phyloP scores from a whole-genome alignment of 2,888 invertebrate species.

The Blastobasis adustella region DNA sequence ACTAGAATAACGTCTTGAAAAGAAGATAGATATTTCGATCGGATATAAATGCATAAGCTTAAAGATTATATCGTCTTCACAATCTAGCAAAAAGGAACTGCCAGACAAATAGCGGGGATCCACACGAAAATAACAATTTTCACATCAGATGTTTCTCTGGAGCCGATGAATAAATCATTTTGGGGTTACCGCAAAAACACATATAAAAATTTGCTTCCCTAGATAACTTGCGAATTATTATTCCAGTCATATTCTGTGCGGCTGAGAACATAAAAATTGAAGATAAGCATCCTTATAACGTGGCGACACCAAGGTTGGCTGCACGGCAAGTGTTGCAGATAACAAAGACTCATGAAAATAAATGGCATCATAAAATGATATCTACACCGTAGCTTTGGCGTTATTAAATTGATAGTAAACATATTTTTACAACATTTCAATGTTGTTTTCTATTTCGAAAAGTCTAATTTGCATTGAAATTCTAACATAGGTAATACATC shows the following conservation, averaged over 20 bases:
- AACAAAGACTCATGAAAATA: neutral
- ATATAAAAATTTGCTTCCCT: neutral
- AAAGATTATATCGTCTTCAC: neutral
- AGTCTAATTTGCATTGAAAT: too few species aligned
- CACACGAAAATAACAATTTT: slow-evolving; percentile 4
- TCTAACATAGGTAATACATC: too few species aligned
- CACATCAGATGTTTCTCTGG: slow-evolving; percentile 2
- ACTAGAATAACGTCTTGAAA: too few species aligned
- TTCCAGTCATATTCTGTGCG: slow-evolving; percentile 8
- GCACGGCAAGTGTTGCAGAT: neutral
- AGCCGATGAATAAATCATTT: slow-evolving; percentile 8
- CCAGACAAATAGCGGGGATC: neutral
- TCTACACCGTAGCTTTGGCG: neutral
- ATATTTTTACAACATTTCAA: too few species aligned
- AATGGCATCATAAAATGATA: neutral
- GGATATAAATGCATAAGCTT: neutral
- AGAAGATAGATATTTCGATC: too few species aligned
- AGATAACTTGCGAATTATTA: slow-evolving; percentile 7
- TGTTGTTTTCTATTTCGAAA: too few species aligned
- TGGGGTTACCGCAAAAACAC: slow-evolving; percentile 4
- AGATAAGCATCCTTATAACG: slow-evolving; percentile 6
- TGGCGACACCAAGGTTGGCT: slow-evolving; percentile 1
- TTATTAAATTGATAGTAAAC: neutral
- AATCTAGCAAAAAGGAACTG: too few species aligned
- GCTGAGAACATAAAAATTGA: slow-evolving; percentile 6